Base-by-base conservation (phyloP, 1,140 invertebrate genomes). In the Scaptodrosophila lebanonensis region DNA sequence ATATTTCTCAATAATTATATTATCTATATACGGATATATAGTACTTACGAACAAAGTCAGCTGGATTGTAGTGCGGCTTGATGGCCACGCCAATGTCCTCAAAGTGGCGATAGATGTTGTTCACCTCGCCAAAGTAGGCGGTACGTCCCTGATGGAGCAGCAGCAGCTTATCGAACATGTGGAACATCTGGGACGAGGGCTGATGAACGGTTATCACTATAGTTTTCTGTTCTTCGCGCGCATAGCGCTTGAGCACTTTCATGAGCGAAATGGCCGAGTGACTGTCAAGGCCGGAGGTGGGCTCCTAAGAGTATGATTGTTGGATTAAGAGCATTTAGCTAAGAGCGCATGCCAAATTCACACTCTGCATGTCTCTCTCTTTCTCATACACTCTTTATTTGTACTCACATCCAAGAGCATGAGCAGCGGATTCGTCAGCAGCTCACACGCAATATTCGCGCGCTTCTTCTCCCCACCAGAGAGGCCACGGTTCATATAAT, bases 391-490 rank as follows among this genome's bases (percentile, higher is more conserved):
- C n/a, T n/a, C n/a, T n/a, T n/a, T n/a, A n/a, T n/a, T n/a, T n/a
- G n/a, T n/a, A n/a, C 93, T 94, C 89, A 95, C 95, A 88, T 96
- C 95, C 15, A 96, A 88, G 12, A 96, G 87, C 92, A 96, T 94
- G 9, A 96, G 85, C 12, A 92, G 91, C 11, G 95, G 95, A 88
- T 96, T 95, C 8, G 93, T 95, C 32, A 96, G 88, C 43, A 96
- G 88, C 88, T 96, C 95, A 82, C 93, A 95, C 13, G 94, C 95
- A 75, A 96, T 96, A 76, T 93, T 95, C 3, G 93, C 93, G 71
- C 95, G 86, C 79, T 96, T 96, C 89, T 94, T 95, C 76, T 96
- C 95, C 9, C 95, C 95, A 3, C 95, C 95, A 11, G 94, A 95
- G 3, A 96, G 87, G 18, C 95, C 94, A 52, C 93, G 88, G 65